Conservation (phyloP, 1,140 invertebrate species). For the Agrypnia vestita region DNA sequence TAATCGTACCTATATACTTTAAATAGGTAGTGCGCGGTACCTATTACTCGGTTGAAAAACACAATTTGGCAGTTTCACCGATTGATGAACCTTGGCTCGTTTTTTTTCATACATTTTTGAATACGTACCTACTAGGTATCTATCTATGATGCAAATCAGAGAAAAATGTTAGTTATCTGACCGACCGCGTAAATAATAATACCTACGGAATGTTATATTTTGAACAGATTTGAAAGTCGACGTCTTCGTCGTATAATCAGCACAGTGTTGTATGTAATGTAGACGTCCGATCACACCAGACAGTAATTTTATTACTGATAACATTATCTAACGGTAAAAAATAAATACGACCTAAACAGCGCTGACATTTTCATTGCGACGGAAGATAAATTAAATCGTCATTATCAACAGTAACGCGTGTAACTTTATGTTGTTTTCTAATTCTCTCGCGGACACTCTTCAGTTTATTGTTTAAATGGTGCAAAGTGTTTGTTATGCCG, state of each 20-base stretch:
- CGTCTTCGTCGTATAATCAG: constrained; percentile 10
- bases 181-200: too few relatives aligned
- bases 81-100: too few relatives aligned
- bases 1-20: too few relatives aligned
- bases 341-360: constrained; percentile 19
- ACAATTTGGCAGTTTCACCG: too few relatives aligned
- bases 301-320: constrained; percentile 25
- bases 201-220: too few relatives aligned
- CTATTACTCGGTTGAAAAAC: too few relatives aligned
- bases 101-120: too few relatives aligned
- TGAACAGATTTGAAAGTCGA: neutral
- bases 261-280: neutral
- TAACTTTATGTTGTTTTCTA: neutral
- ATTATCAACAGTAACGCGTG: constrained; percentile 12
- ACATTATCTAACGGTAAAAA: constrained; percentile 32
- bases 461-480: neutral
- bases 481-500: neutral
- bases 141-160: too few relatives aligned
- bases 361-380: constrained; percentile 13
- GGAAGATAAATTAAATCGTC: constrained; percentile 23
- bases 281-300: constrained; percentile 28
- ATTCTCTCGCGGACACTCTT: neutral
- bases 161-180: too few relatives aligned
- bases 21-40: too few relatives aligned
- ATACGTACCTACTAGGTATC: too few relatives aligned